Percentiles rank a stretch among this genome's conserved stretches.
Conservation (phyloP, 2,797 vertebrate species). For the Thunnus albacares region DNA sequence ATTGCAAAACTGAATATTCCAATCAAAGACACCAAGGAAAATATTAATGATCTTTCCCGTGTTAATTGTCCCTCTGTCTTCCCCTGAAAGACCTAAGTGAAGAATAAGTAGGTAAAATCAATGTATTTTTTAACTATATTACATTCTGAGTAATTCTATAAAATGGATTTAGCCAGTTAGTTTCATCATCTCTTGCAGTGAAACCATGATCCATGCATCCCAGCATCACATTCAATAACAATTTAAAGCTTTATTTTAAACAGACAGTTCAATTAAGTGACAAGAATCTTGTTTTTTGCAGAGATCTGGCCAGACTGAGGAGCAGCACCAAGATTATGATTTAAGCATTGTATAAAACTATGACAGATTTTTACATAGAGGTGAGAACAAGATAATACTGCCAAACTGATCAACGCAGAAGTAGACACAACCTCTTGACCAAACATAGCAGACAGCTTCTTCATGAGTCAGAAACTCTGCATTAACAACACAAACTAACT, state of each 20-base stretch:
- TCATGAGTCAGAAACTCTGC: neutral
- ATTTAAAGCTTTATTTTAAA: neutral
- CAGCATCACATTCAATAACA: conserved; percentile 1
- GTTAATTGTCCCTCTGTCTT: too few species aligned
- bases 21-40: neutral
- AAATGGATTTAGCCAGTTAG: neutral
- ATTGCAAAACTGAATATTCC: neutral
- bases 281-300: neutral
- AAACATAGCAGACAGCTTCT: neutral
- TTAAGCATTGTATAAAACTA: neutral
- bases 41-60: neutral
- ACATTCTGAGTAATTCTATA: conserved; percentile 1
- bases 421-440: neutral
- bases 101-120: too few species aligned
- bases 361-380: neutral
- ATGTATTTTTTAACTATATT: too few species aligned
- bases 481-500: conserved; percentile 2
- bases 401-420: neutral
- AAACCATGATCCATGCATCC: neutral
- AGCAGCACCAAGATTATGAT: neutral
- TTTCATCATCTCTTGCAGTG: neutral
- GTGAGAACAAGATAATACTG: neutral
- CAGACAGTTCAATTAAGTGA: neutral
- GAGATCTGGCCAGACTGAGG: neutral
- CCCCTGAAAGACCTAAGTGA: too few species aligned